Evolutionary conservation across 2,888 invertebrate genomes (phyloP), one percentile per base, ranked within the genome.

Genomic region (Drosophila emarginata): DNA sequence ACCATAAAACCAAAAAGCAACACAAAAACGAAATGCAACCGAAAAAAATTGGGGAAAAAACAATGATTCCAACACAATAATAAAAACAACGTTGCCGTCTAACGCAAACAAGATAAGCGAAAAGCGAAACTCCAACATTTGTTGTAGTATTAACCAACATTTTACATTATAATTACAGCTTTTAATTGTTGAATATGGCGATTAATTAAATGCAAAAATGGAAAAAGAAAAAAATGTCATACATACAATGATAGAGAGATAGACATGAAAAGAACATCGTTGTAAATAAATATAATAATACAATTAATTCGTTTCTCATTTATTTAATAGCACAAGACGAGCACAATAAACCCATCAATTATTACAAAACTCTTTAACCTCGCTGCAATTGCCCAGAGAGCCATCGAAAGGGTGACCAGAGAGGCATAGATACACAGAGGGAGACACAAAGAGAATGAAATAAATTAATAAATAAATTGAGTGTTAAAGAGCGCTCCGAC

Each of bases 331-430:
- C 32, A 67, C 61, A 69, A 61, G 36, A 67, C 59, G 66, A 64
- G 70, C 77, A 68, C 79, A 73, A 73, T 66, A 80, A 77, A 77
- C 67, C 60, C 78, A 84, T 72, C 63, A 84, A 72, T 36, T 72
- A 74, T 81, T 87, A 66, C 81, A 87, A 80, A 75, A 80, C 64
- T 23, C 57, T 58, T 68, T 87, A 80, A 76, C 80, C 80, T 80
- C 87, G 80, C 53, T 64, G 81, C 76, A 70, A 78, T 76, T 79
- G 74, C 61, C 61, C 45, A 67, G 66, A 66, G 64, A 72, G 65
- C 53, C 23, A 58, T 5, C 14, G 58, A 14, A n/a, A 52, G 37
- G 32, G 45, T n/a, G 26, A 6, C 14, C 45, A 71, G 66, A 74
- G 66, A 36, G 39, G 21, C 3, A 15, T 12, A 67, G 37, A 52